Base-by-base conservation (phyloP, 2,113 vertebrate genomes). In the Cinclus mexicanus region DNA sequence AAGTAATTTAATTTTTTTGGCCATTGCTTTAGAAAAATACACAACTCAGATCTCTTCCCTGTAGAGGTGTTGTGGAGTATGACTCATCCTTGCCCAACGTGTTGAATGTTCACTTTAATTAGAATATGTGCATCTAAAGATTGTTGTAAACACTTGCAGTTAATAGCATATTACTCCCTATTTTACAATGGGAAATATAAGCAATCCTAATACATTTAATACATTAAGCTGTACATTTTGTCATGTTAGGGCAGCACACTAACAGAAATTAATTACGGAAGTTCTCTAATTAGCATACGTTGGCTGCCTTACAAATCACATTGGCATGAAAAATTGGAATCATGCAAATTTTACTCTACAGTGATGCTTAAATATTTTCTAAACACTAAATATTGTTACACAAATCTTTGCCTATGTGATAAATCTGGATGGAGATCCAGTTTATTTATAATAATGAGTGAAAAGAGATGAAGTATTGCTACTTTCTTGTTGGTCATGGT, bases 81-180 rank as follows among this genome's bases (percentile, higher is more conserved):
- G 94, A 97, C 72, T 96, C 70, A 85, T 94, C 88, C 81, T 94
- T 76, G 68, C 87, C 65, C 83, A 94, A 94, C 42, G 70, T 63
- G 37, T 59, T 91, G 79, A 65, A 69, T 76, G 57, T 74, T 96
- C 80, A 75, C 53, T 96, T 95, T 70, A 94, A 97, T 96, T 95
- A 95, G 77, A 96, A 91, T 89, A 76, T 68, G 20, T 89, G 68
- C 91, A 93, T 95, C 75, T 92, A 90, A 94, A 96, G 77, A 93
- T 63, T 71, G 41, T 84, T 87, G 72, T 92, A 87, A 94, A 92
- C 64, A 86, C 68, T 88, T 81, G 69, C 60, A 84, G 80, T 64
- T 93, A 93, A 87, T 75, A 94, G 52, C 84, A 90, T 80, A 77
- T 91, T 87, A 56, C 20, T 90, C 57, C n/a, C 60, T 86, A 23